Evolutionary conservation across 1,140 invertebrate genomes (phyloP), one percentile per base, ranked within the genome.

Genomic region (Sogatella furcifera): DNA sequence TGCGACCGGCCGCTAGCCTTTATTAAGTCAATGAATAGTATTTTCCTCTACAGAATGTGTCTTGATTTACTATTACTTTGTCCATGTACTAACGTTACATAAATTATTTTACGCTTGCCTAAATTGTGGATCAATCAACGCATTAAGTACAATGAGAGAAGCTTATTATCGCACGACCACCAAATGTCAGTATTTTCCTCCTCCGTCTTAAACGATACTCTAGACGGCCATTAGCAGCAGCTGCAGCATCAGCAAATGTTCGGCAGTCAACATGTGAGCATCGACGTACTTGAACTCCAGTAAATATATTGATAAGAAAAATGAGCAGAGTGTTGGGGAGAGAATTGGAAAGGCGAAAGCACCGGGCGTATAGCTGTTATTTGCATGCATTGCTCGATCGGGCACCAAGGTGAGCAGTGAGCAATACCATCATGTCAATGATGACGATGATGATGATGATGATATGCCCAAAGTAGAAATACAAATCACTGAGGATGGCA

Each of bases 401-500:
- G 44, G 19, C 11, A 19, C 38, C 22, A 64, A 64, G 58, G 63
- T 65, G 52, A 62, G 63, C 46, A 49, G 14, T 28, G 5, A 10
- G 5, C 53, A 43, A 19, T 13, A 19, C 38, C 21, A 64, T 60
- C 54, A 61, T 46, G 60, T 60, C 13, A 46, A 13, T 19, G 57
- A 62, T 56, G 19, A 34, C 13, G 31, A 6, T 19, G 55, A 56
- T 42, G 57, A 52, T 42, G 60, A 65, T 21, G 63, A 67, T 24
- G 63, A 67, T 43, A 56, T 55, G 6, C 55, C 53, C 22, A 60
- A 64, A 49, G 68, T 68, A 43, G 64, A 66, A 21, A 67, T 69
- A 55, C 62, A 68, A 49, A 67, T 69, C n/a, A 65, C 65, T 58
- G 64, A 69, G 60, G 67, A 68, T 64, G 67, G 68, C 14, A 62